Evolutionary conservation across 1,140 invertebrate species (phyloP), one percentile per base, ranked within the genome.

Genomic region (Drosophila persimilis): DNA sequence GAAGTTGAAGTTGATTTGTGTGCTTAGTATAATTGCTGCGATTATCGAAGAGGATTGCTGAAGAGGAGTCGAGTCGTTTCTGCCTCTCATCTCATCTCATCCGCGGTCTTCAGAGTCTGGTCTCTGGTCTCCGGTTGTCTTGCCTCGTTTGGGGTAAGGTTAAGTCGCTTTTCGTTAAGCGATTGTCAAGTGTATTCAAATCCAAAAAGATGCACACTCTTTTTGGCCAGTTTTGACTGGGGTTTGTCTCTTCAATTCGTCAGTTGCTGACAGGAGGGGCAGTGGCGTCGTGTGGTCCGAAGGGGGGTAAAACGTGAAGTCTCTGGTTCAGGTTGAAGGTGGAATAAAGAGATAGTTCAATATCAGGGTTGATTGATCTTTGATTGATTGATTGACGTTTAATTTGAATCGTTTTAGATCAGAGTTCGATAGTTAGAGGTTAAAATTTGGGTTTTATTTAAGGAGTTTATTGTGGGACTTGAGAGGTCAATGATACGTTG

Each of bases 181-280:
- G 73, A 80, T 80, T 80, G 77, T 80, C 77, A 80, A 80, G 77
- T 80, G 77, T 75, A 80, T 80, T 80, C 64, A 74, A 74, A 52
- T 64, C 61, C 31, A 13, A 29, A 47, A 54, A 80, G 63, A 74
- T 80, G 77, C 64, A 80, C 72, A 61, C 72, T 71, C 45, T 13
- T 35, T 4, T 35, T 24, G 54, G 24, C 54, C 53, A 70, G 73
- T 72, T 80, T 57, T 62, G 77, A 64, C 64, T 58, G 48, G 52
- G 45, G 45, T 41, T 61, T 67, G 61, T 67, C 65, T 62, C 20
- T 39, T 39, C 20, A 44, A 63, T 71, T 46, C 35, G 35, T 39
- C 35, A 39, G 65, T 41, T 39, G 51, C 62, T 22, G 65, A 15
- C 9, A 9, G 24, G 17, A 43, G 51, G 61, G 35, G 11, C 73